Evolutionary conservation across 2,888 invertebrate genomes (phyloP), one percentile per base, ranked within the genome.

Genomic region (Oscheius myriophilus): DNA sequence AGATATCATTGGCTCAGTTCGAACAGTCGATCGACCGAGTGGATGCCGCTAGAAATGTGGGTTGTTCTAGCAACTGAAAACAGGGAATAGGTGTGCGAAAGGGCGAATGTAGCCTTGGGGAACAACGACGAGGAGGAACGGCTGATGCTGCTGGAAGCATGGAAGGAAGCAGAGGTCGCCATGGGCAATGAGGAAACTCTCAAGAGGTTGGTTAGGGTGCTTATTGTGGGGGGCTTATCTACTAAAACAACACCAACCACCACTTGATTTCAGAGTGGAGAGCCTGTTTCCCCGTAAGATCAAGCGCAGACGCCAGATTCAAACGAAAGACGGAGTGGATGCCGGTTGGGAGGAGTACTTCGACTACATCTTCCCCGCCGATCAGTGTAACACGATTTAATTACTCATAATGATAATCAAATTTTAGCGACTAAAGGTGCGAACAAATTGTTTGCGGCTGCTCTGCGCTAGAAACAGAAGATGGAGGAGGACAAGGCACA

Each of bases 301-400:
- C 75, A 97, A 96, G 88, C 94, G 94, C 87, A 91, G 96, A 77
- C 93, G 95, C 87, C 94, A 94, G 87, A 92, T 97, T 77, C 91
- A 95, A 75, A 93, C 93, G 75, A 95, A 96, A 80, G 92, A 93
- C 86, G 97, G 97, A 81, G 92, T 91, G 55, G 96, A 96, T 86
- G 95, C 95, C 87, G 96, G 96, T 3, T 98, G 97, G 97, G 96
- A 97, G 88, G 97, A 99, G 89, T 93, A 96, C 75, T 95, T 93
- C 87, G 97, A 98, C 88, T 98, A 96, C 87, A 94, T 97, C 86
- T 99, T 99, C 89, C 97, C 97, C 65, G 95, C 96, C 88, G 97
- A 98, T 89, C 96, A 96, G 88, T 92, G 69, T 75, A 23, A 33
- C 9, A 6, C 9, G 9, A 4, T 25, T 14, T 41, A 21, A n/a